Conservation (phyloP, 2,888 invertebrate genomes). For the Platerodrilus igneus region DNA sequence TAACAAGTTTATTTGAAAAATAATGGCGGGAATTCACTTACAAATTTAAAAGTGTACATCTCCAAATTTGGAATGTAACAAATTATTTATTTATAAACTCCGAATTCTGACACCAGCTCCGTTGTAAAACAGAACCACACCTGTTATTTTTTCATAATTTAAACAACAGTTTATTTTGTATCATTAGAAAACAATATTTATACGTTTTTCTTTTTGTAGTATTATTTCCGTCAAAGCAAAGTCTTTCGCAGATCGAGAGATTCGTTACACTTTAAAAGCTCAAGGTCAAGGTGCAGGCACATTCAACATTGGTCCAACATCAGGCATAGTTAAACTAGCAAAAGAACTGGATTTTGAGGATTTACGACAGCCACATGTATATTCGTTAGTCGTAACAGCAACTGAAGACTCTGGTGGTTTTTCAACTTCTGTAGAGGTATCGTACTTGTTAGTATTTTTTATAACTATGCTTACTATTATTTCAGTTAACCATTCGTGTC, state of each 20-base stretch:
- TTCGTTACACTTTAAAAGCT: slow-evolving; percentile 91
- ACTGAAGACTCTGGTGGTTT: slow-evolving; percentile 98
- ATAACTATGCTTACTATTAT: slow-evolving; percentile 28
- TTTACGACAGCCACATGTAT: slow-evolving; percentile 87
- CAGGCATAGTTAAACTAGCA: slow-evolving; percentile 91
- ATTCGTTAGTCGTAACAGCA: slow-evolving; percentile 87
- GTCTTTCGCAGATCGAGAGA: slow-evolving; percentile 94
- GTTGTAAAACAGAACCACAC: no score
- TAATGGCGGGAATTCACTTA: no score
- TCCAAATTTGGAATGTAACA: no score
- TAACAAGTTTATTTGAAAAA: no score
- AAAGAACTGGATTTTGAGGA: slow-evolving; percentile 97
- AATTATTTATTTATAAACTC: no score
- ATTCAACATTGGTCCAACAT: slow-evolving; percentile 90
- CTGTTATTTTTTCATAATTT: no score
- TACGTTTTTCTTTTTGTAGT: slow-evolving; percentile 58
- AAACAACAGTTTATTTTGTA: no score
- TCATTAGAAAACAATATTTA: no score
- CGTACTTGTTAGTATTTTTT: slow-evolving; percentile 17
- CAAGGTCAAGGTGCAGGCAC: slow-evolving; percentile 92
- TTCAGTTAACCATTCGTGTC: slow-evolving; percentile 85
- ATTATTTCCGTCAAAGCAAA: slow-evolving; percentile 96
- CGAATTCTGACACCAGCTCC: no score
- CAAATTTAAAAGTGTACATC: no score
- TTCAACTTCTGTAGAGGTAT: slow-evolving; percentile 89